Evolutionary conservation across 1,140 invertebrate genomes (phyloP).

Genomic region (Drosophila orena): DNA sequence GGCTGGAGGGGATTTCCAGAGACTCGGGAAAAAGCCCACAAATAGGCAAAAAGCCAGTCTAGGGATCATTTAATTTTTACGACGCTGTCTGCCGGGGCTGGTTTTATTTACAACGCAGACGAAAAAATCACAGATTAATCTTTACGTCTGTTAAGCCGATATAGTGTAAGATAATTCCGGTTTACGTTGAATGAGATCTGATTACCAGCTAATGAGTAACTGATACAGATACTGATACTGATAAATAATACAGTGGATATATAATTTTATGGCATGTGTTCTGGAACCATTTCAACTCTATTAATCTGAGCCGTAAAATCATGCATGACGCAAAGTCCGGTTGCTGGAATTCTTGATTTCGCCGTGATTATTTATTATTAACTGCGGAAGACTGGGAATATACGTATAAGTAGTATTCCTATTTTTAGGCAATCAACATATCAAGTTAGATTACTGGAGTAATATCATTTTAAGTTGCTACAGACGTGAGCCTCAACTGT

Average conservation of each 20-base stretch:
- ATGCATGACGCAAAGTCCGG: not conserved
- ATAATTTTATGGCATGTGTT: slow-evolving; percentile 19
- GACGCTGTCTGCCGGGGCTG: slow-evolving; percentile 43
- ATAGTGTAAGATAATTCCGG: slow-evolving; percentile 12
- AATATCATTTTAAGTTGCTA: too few species aligned
- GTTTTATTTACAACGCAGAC: slow-evolving; percentile 41
- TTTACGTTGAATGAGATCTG: slow-evolving; percentile 8
- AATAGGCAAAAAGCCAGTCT: slow-evolving; percentile 8
- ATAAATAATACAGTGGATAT: too few species aligned
- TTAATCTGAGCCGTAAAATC: not conserved
- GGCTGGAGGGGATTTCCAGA: not conserved
- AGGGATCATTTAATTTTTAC: slow-evolving; percentile 54
- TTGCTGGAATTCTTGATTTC: not conserved
- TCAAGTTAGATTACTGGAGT: too few species aligned
- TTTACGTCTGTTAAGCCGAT: slow-evolving; percentile 20
- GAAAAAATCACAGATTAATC: slow-evolving; percentile 24
- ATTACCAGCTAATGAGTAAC: slow-evolving; percentile 21
- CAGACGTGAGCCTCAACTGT: too few species aligned
- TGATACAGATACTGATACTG: too few species aligned
- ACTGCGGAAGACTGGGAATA: not conserved
- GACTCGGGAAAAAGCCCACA: slow-evolving; percentile 6
- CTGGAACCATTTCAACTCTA: slow-evolving; percentile 7
- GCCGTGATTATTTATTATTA: not conserved
- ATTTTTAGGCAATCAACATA: not conserved
- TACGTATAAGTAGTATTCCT: not conserved